phyloP scores from a whole-genome alignment of 1,140 invertebrate species.

The Drosophila dunni region DNA sequence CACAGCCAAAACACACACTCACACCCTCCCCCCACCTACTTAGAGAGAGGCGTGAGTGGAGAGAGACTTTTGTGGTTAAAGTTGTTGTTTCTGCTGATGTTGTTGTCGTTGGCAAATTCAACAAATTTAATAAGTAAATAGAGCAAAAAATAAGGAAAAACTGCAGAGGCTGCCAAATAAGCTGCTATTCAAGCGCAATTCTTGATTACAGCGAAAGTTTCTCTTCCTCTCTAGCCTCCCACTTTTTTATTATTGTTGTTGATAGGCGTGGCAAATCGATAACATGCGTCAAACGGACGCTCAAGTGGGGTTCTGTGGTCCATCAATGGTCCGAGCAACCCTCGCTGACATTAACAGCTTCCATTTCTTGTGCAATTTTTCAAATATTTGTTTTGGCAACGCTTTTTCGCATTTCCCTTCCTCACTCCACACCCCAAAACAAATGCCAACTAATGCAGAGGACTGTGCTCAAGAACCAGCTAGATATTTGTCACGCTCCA shows the following conservation, averaged over 20 bases:
- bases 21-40: conserved; percentile 9
- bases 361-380: conserved; percentile 74
- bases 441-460: conserved; percentile 71
- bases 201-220: conserved; percentile 35
- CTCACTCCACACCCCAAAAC: conserved; percentile 61
- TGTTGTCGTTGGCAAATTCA: conserved; percentile 53
- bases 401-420: conserved; percentile 27
- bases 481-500: conserved; percentile 64
- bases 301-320: conserved; percentile 44
- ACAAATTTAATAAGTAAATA: conserved; percentile 84
- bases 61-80: conserved; percentile 10
- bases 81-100: conserved; percentile 21
- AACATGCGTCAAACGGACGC: conserved; percentile 31
- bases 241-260: conserved; percentile 19
- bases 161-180: conserved; percentile 70
- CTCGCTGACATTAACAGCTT: conserved; percentile 64
- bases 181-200: conserved; percentile 59
- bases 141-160: conserved; percentile 48
- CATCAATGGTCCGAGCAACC: conserved; percentile 18
- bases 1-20: conserved; percentile 22
- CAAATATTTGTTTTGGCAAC: conserved; percentile 71
- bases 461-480: conserved; percentile 59
- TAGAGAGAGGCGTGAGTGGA: conserved; percentile 53
- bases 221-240: not conserved
- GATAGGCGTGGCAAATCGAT: conserved; percentile 62